A percentile compares a stretch with the other conserved stretches of the same genome.
Conservation (phyloP, 2,797 vertebrate species). For the Perodicticus potto region DNA sequence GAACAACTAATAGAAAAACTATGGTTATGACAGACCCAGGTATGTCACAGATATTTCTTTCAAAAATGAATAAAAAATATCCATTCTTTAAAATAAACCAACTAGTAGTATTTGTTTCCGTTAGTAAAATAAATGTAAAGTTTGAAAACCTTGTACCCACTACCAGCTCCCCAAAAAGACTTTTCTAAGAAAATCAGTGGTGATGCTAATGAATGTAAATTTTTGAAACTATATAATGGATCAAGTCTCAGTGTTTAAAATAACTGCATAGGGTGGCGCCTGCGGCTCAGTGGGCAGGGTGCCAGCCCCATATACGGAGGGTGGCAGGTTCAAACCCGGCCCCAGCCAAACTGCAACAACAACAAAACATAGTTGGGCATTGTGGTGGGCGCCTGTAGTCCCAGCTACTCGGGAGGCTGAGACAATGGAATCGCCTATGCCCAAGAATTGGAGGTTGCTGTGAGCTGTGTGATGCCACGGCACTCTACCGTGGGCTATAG, state of each 20-base stretch:
- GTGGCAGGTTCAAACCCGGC: too few relatives aligned
- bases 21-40: background rate
- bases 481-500: too few relatives aligned
- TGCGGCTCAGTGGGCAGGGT: too few relatives aligned
- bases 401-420: too few relatives aligned
- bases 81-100: constrained; percentile 48
- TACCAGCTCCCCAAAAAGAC: background rate
- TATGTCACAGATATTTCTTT: background rate
- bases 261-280: background rate
- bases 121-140: constrained; percentile 40
- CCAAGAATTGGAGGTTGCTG: too few relatives aligned
- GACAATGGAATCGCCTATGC: too few relatives aligned
- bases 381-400: too few relatives aligned
- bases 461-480: too few relatives aligned
- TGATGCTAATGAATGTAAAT: background rate
- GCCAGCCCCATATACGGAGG: too few relatives aligned
- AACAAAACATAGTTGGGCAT: too few relatives aligned
- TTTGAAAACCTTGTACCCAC: constrained; percentile 13
- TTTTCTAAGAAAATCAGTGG: background rate
- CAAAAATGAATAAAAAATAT: constrained; percentile 36
- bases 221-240: constrained; percentile 19
- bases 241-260: background rate
- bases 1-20: constrained; percentile 29
- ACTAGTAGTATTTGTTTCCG: background rate
- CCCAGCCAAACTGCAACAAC: too few relatives aligned